These are phyloP conservation scores for Drosophila tristis DNA, from an alignment of 1,140 invertebrate genomes.

Conservation along the genomic window DNA sequence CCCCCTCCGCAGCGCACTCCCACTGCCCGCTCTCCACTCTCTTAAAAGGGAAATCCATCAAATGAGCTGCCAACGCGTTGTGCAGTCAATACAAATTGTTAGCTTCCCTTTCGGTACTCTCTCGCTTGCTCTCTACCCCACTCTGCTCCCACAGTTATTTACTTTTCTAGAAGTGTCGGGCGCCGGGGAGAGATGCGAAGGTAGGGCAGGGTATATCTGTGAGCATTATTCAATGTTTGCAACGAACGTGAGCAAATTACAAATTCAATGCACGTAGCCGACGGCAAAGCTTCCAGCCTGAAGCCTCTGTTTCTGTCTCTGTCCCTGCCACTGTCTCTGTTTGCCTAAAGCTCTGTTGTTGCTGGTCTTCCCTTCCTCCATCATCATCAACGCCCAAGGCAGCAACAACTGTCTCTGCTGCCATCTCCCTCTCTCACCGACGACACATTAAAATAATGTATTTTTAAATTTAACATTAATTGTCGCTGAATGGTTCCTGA, in stretches of 20 bases:
- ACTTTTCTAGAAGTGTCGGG: conserved; percentile 64
- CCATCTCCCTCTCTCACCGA: conserved; percentile 15
- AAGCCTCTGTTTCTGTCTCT: conserved; percentile 20
- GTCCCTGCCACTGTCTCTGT: conserved; percentile 34
- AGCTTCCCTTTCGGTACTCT: conserved; percentile 20
- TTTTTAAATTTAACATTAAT: conserved; percentile 83
- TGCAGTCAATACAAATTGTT: conserved; percentile 73
- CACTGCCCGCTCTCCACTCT: neutral
- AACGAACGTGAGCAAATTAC: conserved; percentile 77
- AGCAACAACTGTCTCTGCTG: conserved; percentile 38
- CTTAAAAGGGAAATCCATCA: conserved; percentile 68
- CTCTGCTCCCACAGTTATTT: conserved; percentile 57
- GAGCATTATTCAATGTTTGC: conserved; percentile 82
- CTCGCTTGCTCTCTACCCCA: neutral
- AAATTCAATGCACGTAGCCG: conserved; percentile 80
- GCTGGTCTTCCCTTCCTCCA: conserved; percentile 23
- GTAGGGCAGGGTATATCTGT: conserved; percentile 52
- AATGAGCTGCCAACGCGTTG: conserved; percentile 77
- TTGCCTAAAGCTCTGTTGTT: conserved; percentile 32
- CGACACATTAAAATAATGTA: conserved; percentile 82
- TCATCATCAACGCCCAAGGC: conserved; percentile 45
- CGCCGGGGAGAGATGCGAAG: neutral
- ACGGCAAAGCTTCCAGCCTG: conserved; percentile 55
- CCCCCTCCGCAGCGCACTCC: neutral
- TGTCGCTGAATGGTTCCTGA: conserved; percentile 71